phyloP scores from a whole-genome alignment of 2,113 vertebrate genomes.

The Sylvicapra grimmia region DNA sequence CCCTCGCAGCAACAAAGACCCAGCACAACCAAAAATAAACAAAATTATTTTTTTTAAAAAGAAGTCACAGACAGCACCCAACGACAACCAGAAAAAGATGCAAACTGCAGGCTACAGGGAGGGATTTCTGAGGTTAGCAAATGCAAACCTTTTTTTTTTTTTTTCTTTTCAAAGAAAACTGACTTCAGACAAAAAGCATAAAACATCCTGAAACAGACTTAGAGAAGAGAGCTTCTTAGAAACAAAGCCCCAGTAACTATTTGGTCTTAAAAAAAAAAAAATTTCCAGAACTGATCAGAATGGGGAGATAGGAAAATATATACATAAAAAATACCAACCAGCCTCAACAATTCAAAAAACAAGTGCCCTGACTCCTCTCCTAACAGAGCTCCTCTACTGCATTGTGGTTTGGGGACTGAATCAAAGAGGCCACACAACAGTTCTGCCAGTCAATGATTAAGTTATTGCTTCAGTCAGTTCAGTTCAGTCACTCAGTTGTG shows the following conservation, averaged over 20 bases:
- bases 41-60: neutral
- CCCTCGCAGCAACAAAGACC: neutral
- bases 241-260: conserved; percentile 34
- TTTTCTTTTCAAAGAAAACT: conserved; percentile 40
- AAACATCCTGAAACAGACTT: conserved; percentile 9
- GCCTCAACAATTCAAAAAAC: conserved; percentile 13
- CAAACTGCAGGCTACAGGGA: neutral
- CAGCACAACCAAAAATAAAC: neutral
- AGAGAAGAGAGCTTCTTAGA: conserved; percentile 23
- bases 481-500: no score
- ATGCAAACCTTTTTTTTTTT: neutral
- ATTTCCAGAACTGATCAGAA: conserved; percentile 41
- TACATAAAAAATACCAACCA: neutral
- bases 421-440: neutral
- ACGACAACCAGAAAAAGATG: conserved; percentile 24
- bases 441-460: neutral
- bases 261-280: conserved; percentile 30
- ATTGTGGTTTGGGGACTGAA: neutral
- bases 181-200: conserved; percentile 34
- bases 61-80: conserved; percentile 8
- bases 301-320: neutral
- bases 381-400: neutral
- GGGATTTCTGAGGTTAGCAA: conserved; percentile 37
- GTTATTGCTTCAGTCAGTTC: neutral
- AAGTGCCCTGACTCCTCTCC: neutral